Evolutionary conservation across 2,797 vertebrate species (phyloP), one percentile per base, ranked within the genome.

Genomic region (Cheracebus regulus): DNA sequence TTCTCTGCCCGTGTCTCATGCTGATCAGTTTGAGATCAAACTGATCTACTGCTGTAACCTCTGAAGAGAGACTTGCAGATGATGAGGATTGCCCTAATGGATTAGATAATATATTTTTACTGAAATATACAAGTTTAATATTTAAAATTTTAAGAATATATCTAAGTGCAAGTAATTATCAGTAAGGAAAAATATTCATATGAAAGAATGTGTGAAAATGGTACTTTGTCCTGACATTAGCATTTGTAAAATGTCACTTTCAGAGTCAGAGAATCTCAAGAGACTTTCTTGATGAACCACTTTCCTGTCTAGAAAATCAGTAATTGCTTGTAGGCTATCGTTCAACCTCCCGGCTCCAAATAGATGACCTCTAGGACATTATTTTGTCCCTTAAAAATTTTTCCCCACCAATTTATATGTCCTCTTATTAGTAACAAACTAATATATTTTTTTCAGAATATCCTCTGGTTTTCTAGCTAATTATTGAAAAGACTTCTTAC

Each of bases 291-390:
- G 4, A 78, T 58, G 90, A 44, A 8, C 0, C 3, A 86, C 13
- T 46, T 28, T 84, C 10, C 39, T 55, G 2, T 5, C 41, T 84
- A 39, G 39, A 96, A 72, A 96, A 64, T 2, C 15, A 79, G 11
- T 48, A 93, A 5, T 36, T 95, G 0, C 52, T 79, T 96, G 14
- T 48, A 33, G 10, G 14, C 20, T 46, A 10, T 52, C 28, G 19
- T 30, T 76, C 96, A 26, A 36, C 88, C 97, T 96, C 73, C 95
- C 28, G 93, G 88, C 9, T 46, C n/a, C 24, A 86, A 78, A 73
- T 0, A 1, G 4, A 52, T 48, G 41, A 90, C 41, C 26, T 13
- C 26, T 92, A 1, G 0, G 76, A 67, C 14, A 44, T n/a, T 28
- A 14, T 89, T 94, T 55, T 93, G 57, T 84, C 41, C 4, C 14